These are phyloP conservation scores for Rhynchomys soricoides DNA, from an alignment of 2,113 vertebrate species.

Conservation along the genomic window DNA sequence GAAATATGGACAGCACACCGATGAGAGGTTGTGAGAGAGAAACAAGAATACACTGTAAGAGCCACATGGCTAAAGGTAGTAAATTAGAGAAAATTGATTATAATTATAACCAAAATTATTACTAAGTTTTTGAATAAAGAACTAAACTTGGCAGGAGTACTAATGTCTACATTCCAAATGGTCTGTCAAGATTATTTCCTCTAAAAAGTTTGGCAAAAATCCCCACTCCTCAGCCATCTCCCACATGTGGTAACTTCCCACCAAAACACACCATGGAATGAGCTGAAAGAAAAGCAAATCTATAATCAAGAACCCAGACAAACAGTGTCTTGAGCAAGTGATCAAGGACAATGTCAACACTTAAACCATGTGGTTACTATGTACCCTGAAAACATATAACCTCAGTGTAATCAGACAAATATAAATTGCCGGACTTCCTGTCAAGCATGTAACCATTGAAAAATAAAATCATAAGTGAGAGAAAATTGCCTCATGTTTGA, in stretches of 20 bases:
- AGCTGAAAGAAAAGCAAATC: background rate
- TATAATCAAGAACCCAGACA: background rate
- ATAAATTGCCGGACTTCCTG: background rate
- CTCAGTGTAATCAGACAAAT: background rate
- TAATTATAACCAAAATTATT: background rate
- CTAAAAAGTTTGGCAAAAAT: too few relatives aligned
- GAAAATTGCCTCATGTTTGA: background rate
- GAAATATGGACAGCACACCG: background rate
- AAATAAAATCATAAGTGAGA: background rate
- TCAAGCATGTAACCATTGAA: background rate
- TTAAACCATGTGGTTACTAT: background rate
- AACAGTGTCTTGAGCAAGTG: background rate
- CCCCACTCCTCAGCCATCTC: accelerated
- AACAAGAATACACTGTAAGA: background rate
- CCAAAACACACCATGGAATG: background rate
- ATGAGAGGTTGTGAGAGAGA: background rate
- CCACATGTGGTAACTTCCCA: too few relatives aligned
- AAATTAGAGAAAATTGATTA: background rate
- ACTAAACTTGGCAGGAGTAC: background rate
- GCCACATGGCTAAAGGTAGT: background rate
- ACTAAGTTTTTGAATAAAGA: background rate
- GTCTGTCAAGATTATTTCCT: too few relatives aligned
- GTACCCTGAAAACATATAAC: background rate
- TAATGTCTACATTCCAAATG: background rate
- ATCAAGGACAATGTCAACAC: background rate